A percentile compares a stretch with the other conserved stretches of the same genome.
Evolutionary conservation across 2,888 invertebrate genomes (phyloP).

Genomic region (Coenonympha arcania): DNA sequence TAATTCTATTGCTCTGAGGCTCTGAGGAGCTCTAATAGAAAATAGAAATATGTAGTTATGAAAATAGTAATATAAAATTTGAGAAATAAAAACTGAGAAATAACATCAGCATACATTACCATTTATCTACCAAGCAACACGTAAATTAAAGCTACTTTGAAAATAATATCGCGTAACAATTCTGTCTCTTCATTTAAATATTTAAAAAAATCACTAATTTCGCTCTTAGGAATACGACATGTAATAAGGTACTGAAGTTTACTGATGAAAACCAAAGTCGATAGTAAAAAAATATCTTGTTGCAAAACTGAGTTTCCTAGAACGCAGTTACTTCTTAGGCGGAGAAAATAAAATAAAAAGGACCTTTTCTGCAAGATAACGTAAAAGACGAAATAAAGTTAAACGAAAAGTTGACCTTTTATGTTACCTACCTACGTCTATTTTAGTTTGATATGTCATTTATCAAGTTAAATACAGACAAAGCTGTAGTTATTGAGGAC

Average conservation of each 20-base stretch:
- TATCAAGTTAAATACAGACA: not conserved
- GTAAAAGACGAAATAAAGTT: constrained; percentile 1
- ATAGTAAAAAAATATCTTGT: not conserved
- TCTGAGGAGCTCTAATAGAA: no score
- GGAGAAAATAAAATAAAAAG: not conserved
- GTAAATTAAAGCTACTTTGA: no score
- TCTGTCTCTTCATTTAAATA: no score
- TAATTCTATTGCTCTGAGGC: no score
- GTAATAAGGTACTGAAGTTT: not conserved
- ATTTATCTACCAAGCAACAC: no score
- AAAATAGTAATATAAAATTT: no score
- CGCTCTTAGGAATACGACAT: constrained; percentile 1
- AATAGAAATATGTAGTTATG: no score
- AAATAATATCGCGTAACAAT: no score
- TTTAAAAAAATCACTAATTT: not conserved
- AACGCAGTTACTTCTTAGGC: not conserved
- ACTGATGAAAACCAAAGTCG: not conserved
- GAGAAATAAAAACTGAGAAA: no score
- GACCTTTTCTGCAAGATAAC: not conserved
- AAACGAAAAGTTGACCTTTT: not conserved
- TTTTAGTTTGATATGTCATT: no score
- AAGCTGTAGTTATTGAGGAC: not conserved
- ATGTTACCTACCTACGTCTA: not conserved
- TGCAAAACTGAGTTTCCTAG: not conserved
- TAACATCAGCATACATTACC: no score